Evolutionary conservation across 1,140 invertebrate genomes (phyloP), one percentile per base, ranked within the genome.

Genomic region (Brachionus rotundiformis): DNA sequence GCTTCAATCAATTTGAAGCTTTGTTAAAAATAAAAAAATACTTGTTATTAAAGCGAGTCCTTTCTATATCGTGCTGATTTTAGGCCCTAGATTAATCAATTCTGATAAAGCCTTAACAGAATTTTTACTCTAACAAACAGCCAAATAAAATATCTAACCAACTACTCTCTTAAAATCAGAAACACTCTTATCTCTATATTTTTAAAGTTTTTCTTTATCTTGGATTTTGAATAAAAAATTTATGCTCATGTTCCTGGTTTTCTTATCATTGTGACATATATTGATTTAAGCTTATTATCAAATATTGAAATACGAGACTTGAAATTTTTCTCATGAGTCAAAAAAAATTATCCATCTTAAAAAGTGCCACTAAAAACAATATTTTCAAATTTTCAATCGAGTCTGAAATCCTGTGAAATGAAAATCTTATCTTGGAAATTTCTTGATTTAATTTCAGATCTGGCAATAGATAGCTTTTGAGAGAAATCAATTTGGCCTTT

Each of bases 191-290:
- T 54, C 19, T 54, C 47, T 54, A 8, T 19, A 8, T 2, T 19
- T 54, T 19, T 54, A 54, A 7, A 25, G 7, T n/a, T n/a, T 16
- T 54, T 54, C 47, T 54, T 54, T 54, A 54, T 54, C 47, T 54
- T 7, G 8, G 19, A 54, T 54, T 54, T 16, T 16, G n/a, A 54
- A n/a, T n/a, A n/a, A n/a, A 19, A 54, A 54, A 19, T 19, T 54
- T 54, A 54, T 54, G 47, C 47, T 68, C 16, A 29, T 33, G 29
- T 68, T 36, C 16, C 1, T 36, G 16, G 63, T 19, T n/a, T 19
- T 68, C 63, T 68, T 68, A 68, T 68, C 63, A 68, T 1, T 39
- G 63, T 68, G 63, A 68, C 63, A 68, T 68, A 16, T 36, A 68
- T 68, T 29, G 63, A 68, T 68, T 68, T 68, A 19, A 19, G 5